phyloP scores from a whole-genome alignment of 2,888 invertebrate genomes.

The Branchipolynoe longqiensis region DNA sequence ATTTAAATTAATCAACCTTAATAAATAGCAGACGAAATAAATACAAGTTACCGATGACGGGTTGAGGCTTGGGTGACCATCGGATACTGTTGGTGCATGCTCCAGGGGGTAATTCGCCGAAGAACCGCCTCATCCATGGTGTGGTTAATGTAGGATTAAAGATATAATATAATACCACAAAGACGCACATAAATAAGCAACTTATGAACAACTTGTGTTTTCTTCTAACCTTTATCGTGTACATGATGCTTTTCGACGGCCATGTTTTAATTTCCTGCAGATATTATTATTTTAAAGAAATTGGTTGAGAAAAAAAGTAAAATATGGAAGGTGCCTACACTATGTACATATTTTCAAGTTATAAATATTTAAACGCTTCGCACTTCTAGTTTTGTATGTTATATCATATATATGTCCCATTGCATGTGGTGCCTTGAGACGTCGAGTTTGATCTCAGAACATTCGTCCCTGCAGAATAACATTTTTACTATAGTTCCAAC shows the following conservation, averaged over 20 bases:
- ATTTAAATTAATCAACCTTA: neutral
- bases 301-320: neutral
- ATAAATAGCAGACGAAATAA: neutral
- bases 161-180: neutral
- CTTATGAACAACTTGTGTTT: conserved; percentile 27
- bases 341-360: too few species aligned
- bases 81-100: neutral
- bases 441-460: too few species aligned
- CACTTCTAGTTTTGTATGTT: too few species aligned
- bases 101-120: conserved; percentile 12
- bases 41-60: conserved; percentile 28
- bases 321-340: too few species aligned
- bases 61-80: conserved; percentile 36
- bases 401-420: too few species aligned
- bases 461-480: too few species aligned
- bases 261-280: conserved; percentile 25
- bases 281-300: neutral
- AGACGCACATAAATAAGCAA: neutral
- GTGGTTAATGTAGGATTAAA: neutral
- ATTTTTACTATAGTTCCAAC: too few species aligned
- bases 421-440: too few species aligned
- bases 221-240: conserved; percentile 15
- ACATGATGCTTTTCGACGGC: conserved; percentile 27
- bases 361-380: too few species aligned
- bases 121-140: neutral